These are phyloP conservation scores for Mylabris phalerata DNA, from an alignment of 1,140 invertebrate species.

Conservation along the genomic window DNA sequence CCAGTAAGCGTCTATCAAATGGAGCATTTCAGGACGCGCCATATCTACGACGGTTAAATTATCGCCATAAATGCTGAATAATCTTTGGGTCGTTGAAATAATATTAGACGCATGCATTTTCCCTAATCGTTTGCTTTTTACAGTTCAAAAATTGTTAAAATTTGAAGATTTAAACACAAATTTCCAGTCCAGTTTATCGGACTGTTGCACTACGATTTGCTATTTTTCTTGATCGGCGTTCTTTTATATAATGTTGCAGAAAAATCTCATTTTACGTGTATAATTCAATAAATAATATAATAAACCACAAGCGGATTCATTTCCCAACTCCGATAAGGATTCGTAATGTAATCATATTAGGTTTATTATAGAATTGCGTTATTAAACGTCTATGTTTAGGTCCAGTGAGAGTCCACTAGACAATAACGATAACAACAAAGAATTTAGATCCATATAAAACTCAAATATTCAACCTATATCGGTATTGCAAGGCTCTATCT, in stretches of 20 bases:
- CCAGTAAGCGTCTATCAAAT: conserved; percentile 66
- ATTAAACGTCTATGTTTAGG: too few relatives aligned
- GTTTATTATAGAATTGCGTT: conserved; percentile 1
- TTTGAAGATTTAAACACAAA: not conserved
- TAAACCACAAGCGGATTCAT: conserved; percentile 4
- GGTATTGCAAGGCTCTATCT: too few relatives aligned
- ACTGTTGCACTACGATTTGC: not conserved
- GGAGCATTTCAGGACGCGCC: conserved; percentile 62
- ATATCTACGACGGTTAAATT: conserved; percentile 68
- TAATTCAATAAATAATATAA: conserved; percentile 7
- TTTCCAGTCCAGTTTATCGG: not conserved
- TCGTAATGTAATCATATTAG: conserved; percentile 4
- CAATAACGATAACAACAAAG: too few relatives aligned
- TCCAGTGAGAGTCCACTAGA: too few relatives aligned
- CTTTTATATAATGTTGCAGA: conserved; percentile 6
- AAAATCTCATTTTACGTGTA: not conserved
- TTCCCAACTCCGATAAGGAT: conserved; percentile 5
- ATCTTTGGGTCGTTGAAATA: too few relatives aligned
- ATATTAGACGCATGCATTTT: too few relatives aligned
- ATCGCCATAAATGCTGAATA: conserved; percentile 33
- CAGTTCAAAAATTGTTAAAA: too few relatives aligned
- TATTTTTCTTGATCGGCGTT: not conserved
- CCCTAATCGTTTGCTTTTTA: too few relatives aligned
- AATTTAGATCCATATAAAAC: too few relatives aligned
- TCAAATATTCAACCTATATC: too few relatives aligned